Evolutionary conservation across 2,113 vertebrate genomes (phyloP), one percentile per base, ranked within the genome.

Genomic region (Albula glossodonta): DNA sequence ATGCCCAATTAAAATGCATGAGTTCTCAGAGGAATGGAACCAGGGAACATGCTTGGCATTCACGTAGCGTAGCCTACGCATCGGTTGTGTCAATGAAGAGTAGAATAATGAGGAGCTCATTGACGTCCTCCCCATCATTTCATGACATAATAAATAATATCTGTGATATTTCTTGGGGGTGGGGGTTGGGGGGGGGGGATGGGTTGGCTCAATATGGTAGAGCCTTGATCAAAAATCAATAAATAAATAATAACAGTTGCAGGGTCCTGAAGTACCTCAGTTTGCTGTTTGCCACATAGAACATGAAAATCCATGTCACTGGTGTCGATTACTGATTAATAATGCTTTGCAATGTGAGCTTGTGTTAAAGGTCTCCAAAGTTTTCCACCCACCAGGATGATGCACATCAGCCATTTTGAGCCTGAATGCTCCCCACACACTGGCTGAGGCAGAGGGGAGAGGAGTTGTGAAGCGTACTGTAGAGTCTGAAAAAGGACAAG

Each of bases 1-100:
- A 86, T 52, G 49, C 81, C 70, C 80, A 53, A 83, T 83, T 70
- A 86, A 86, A 83, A 86, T 86, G 81, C 77, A 86, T 86, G 81
- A 83, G 86, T 57, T 77, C 81, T 77, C 81, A 83, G 51, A 80
- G 41, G 85, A 57, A 84, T 51, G 51, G 83, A 84, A 41, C 53
- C 51, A 51, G 60, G 4, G 66, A 78, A 83, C 53, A 86, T 19
- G 52, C 82, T 57, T 56, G 70, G 86, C 48, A 79, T 78, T 83
- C 86, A 79, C 51, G 41, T 86, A 49, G 51, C 78, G 81, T 56
- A 82, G 49, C 60, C 80, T 31, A 25, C 70, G 22, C 19, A 86
- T 52, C 51, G 15, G 51, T 83, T 22, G 66, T 66, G 66, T 15
- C 50, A 86, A 82, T 83, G 66, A 86, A 52, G n/a, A 83, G 85